Evolutionary conservation across 2,797 vertebrate genomes (phyloP).

Genomic region (Aplochiton taeniatus): DNA sequence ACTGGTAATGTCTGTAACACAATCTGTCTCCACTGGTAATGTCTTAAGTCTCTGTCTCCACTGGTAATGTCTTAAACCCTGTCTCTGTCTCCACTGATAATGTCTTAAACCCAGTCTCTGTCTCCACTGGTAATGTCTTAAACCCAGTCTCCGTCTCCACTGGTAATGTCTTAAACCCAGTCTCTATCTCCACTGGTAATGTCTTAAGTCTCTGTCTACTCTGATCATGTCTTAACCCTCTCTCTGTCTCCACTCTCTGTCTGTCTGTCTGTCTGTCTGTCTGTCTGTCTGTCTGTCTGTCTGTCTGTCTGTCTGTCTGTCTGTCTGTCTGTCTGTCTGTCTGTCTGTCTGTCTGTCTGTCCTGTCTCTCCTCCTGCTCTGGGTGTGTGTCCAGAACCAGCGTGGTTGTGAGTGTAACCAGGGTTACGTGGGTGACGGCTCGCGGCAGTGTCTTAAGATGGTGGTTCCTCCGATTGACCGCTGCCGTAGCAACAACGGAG

Average conservation of each 20-base stretch:
- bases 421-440: constrained; percentile 88
- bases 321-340: neutral
- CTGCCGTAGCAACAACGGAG: constrained; percentile 84
- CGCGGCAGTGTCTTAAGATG: constrained; percentile 85
- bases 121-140: too few relatives aligned
- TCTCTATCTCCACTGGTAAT: too few relatives aligned
- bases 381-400: constrained; percentile 73
- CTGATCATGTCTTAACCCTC: neutral
- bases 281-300: neutral
- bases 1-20: too few relatives aligned
- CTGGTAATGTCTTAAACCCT: too few relatives aligned
- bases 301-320: neutral
- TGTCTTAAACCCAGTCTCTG: too few relatives aligned
- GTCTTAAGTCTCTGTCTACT: too few relatives aligned
- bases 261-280: neutral
- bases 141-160: too few relatives aligned
- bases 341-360: neutral
- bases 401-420: constrained; percentile 82
- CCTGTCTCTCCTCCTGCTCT: constrained; percentile 21
- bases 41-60: too few relatives aligned
- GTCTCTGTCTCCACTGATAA: too few relatives aligned
- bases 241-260: neutral
- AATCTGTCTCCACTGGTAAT: too few relatives aligned
- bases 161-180: too few relatives aligned
- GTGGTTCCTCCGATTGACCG: constrained; percentile 81